Conservation (phyloP, 2,113 vertebrate species). For the Hirundichthys speculiger region DNA sequence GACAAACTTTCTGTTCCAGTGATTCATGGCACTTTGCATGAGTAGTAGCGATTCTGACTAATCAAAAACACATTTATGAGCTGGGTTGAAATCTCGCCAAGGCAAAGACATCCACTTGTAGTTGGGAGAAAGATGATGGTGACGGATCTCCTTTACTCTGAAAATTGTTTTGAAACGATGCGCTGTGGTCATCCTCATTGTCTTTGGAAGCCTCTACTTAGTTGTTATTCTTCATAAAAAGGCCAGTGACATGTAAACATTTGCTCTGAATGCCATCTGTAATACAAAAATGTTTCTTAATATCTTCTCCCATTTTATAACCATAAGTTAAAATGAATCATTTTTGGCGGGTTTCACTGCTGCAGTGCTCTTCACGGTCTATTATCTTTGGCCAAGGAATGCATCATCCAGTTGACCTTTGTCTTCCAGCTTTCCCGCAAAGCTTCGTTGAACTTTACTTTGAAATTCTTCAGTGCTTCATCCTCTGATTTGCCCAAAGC, state of each 20-base stretch:
- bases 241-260: slow-evolving; percentile 62
- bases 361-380: slow-evolving; percentile 79
- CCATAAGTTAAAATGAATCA: slow-evolving; percentile 41
- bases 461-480: slow-evolving; percentile 95
- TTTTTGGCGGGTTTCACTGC: slow-evolving; percentile 17
- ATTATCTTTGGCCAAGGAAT: slow-evolving; percentile 96
- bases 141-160: slow-evolving; percentile 4
- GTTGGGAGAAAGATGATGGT: slow-evolving; percentile 6
- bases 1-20: slow-evolving; percentile 34
- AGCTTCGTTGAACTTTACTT: slow-evolving; percentile 97
- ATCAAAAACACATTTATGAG: slow-evolving; percentile 16
- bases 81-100: neutral
- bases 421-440: slow-evolving; percentile 98
- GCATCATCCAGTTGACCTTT: slow-evolving; percentile 99
- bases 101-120: slow-evolving; percentile 18
- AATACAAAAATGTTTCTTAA: slow-evolving; percentile 32
- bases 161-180: slow-evolving; percentile 12
- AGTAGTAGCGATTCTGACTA: slow-evolving; percentile 32
- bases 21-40: slow-evolving; percentile 15
- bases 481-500: slow-evolving; percentile 94
- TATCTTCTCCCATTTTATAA: slow-evolving; percentile 27
- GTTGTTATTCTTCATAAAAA: slow-evolving; percentile 14
- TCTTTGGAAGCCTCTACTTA: slow-evolving; percentile 36
- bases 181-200: slow-evolving; percentile 7
- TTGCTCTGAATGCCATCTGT: slow-evolving; percentile 39